These are phyloP conservation scores for Corydoras sp. DNA, from an alignment of 2,113 vertebrate genomes.

Conservation along the genomic window DNA sequence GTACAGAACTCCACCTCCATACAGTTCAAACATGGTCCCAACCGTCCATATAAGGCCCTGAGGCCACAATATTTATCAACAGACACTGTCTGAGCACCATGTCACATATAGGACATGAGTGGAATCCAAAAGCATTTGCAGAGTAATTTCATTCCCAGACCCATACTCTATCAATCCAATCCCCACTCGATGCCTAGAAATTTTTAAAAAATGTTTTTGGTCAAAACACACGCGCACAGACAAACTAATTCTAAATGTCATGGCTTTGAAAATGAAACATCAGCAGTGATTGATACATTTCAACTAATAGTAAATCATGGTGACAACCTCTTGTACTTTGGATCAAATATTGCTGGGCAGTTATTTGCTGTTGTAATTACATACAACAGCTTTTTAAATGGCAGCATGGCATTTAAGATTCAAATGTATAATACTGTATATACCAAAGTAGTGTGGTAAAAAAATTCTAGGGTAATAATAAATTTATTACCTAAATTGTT, in stretches of 20 bases:
- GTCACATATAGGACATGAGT: slow-evolving; percentile 13
- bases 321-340: slow-evolving; percentile 22
- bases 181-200: too few species aligned
- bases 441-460: slow-evolving; percentile 9
- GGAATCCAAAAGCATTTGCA: slow-evolving; percentile 3
- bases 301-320: slow-evolving; percentile 28
- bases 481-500: too few species aligned
- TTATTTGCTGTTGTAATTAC: slow-evolving; percentile 21
- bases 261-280: slow-evolving; percentile 32
- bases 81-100: slow-evolving; percentile 18
- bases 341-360: slow-evolving; percentile 5
- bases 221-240: not conserved
- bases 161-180: too few species aligned
- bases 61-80: slow-evolving; percentile 22
- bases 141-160: slow-evolving; percentile 9
- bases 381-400: slow-evolving; percentile 20
- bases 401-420: not conserved
- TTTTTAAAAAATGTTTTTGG: too few species aligned
- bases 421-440: not conserved
- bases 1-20: too few species aligned
- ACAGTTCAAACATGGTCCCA: too few species aligned
- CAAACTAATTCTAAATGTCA: slow-evolving; percentile 19
- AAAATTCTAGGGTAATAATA: too few species aligned
- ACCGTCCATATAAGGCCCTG: too few species aligned
- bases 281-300: slow-evolving; percentile 20